Evolutionary conservation across 2,888 invertebrate genomes (phyloP), one percentile per base, ranked within the genome.

Genomic region (Zygaena filipendulae): DNA sequence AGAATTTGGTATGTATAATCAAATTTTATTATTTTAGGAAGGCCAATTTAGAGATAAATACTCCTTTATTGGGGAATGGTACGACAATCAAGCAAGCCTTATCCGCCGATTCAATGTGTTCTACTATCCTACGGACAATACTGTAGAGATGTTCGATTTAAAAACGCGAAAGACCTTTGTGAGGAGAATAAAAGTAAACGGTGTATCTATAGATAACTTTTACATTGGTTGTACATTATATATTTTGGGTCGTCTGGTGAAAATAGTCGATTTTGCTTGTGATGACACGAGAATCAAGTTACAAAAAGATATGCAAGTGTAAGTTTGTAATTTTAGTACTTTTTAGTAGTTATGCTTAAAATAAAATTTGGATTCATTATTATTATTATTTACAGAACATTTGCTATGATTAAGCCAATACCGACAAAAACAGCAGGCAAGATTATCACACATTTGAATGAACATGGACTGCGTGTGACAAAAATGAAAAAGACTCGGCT

Each of bases 11-110:
- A n/a, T n/a, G n/a, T n/a, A n/a, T n/a, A n/a, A n/a, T n/a, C n/a
- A n/a, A n/a, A n/a, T n/a, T n/a, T n/a, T n/a, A n/a, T 30, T 27
- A 23, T 52, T 60, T 27, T 42, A 79, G 75, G 77, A 80, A 39
- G 81, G 72, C 31, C 71, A 81, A 22, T 84, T 80, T 46, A 70
- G 47, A 32, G 81, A 83, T 31, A 83, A 81, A 56, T 74, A 82
- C 43, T 64, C 81, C 3, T 91, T 92, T 62, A 61, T 86, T 33
- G 90, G 90, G 2, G 93, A 95, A 72, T 96, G 94, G 94, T 92
- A 87, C 54, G 95, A 95, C 57, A 84, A 86, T 42, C 86, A 90
- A 48, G 87, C 92, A 0, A 86, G 86, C 21, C 81, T 90, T 9
- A 68, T 87, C 11, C 87, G 90, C 45, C 85, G 86, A 37, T 95